Evolutionary conservation across 1,140 invertebrate genomes (phyloP).

Genomic region (Anoplophora glabripennis): DNA sequence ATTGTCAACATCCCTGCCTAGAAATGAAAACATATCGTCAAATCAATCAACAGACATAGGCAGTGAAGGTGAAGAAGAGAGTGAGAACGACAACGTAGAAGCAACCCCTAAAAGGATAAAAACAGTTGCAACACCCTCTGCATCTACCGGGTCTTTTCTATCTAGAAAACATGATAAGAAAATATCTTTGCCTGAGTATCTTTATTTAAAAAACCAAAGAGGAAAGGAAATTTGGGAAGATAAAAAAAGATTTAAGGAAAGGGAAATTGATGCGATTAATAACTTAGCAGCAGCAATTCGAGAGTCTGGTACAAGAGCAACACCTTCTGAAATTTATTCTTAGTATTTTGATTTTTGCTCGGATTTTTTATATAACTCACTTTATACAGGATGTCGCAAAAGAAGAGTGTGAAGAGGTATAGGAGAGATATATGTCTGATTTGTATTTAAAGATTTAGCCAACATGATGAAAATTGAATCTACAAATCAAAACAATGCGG

Average conservation of each 20-base stretch:
- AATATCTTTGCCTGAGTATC: background rate
- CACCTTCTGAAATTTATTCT: too few species aligned
- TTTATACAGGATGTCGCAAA: too few species aligned
- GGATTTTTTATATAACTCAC: too few species aligned
- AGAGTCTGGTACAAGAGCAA: background rate
- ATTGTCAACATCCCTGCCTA: background rate
- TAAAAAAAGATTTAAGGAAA: background rate
- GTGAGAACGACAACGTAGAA: background rate
- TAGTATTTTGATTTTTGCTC: too few species aligned
- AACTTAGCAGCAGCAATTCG: background rate
- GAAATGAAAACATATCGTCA: constrained; percentile 2
- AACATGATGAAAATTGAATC: too few species aligned
- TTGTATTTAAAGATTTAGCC: too few species aligned
- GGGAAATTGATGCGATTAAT: background rate
- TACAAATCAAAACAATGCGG: too few species aligned
- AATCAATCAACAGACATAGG: background rate
- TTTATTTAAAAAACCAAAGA: background rate
- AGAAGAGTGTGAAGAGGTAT: too few species aligned
- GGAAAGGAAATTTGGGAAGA: background rate
- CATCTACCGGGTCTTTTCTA: too few species aligned
- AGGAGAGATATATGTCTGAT: too few species aligned
- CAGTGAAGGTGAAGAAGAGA: background rate
- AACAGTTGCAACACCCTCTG: background rate
- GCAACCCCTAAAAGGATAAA: background rate
- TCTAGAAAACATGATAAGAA: background rate